Evolutionary conservation across 2,888 invertebrate species (phyloP).

Genomic region (Anthrax anthrax): DNA sequence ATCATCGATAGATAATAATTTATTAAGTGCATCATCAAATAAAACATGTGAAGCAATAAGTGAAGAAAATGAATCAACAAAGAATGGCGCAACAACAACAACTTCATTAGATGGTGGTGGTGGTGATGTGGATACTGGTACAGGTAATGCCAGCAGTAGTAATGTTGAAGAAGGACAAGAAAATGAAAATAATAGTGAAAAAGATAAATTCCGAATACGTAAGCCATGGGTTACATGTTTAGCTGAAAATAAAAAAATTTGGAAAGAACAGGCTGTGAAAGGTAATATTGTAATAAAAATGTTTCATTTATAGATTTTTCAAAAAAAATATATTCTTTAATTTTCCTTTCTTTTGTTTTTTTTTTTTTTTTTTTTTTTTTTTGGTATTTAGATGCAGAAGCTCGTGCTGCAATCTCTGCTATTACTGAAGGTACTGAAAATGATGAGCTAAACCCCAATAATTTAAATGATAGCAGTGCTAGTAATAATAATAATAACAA

Average conservation of each 20-base stretch:
- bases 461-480: not conserved
- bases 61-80: conserved; percentile 18
- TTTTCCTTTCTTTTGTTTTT: not conserved
- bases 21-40: conserved; percentile 9
- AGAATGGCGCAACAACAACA: conserved; percentile 11
- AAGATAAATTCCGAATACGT: conserved; percentile 44
- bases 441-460: not conserved
- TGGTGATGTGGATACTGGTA: not conserved
- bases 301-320: not conserved
- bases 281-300: conserved; percentile 40
- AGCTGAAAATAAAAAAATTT: conserved; percentile 63
- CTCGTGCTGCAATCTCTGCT: conserved; percentile 12
- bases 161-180: not conserved
- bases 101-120: not conserved
- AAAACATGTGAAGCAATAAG: conserved; percentile 21
- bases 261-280: conserved; percentile 68
- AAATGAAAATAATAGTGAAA: conserved; percentile 20
- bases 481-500: no score
- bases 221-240: conserved; percentile 72
- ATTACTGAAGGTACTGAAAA: not conserved
- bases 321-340: not conserved
- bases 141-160: no score
- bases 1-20: no score
- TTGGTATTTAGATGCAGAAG: conserved; percentile 16
- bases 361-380: not conserved